Base-by-base conservation (phyloP, 92 coral and sea anemone species). In the Parazoanthus atlanticus region DNA sequence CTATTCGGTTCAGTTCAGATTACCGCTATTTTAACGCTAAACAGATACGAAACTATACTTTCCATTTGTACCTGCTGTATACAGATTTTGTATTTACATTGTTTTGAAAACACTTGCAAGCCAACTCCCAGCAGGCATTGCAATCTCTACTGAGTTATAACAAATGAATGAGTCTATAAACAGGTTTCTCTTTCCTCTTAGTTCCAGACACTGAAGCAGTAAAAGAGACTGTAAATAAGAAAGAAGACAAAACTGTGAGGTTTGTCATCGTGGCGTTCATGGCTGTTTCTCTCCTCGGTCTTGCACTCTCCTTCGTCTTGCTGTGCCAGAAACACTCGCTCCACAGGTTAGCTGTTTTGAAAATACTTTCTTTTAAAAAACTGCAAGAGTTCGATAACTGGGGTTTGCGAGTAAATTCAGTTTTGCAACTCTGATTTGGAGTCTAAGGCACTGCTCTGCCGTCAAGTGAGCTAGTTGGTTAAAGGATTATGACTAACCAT, bases 161-260 rank as follows among this genome's bases (percentile, higher is more conserved):
- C 6, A 11, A 72, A 29, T 33, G 38, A 33, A 11, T 17, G 38
- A 30, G 38, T 10, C 40, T 72, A 10, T 12, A 72, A 33, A 72
- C 19, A 30, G 21, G 34, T 72, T 28, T n/a, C 23, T 47, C 21
- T 23, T 46, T 41, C 38, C 58, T 78, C 61, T 2, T 41, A 78
- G 82, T 78, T 78, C 82, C 82, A n/a, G 66, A 78, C 31, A 78
- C 82, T 23, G 66, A 30, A 12, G 66, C 26, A 26, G 82, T 78
- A 2, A 31, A 78, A 25, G 66, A 29, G 40, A 78, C 36, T n/a
- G 29, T 10, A 78, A 26, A 47, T 38, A 49, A 49, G 82, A 78
- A 78, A 52, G 31, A 47, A 0, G 82, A 47, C 30, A 78, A 78
- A 47, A 8, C 33, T n/a, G 23, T 47, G 64, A 47, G 25, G 5